Conservation (phyloP, 2,113 vertebrate genomes). For the Leuciscus idus region DNA sequence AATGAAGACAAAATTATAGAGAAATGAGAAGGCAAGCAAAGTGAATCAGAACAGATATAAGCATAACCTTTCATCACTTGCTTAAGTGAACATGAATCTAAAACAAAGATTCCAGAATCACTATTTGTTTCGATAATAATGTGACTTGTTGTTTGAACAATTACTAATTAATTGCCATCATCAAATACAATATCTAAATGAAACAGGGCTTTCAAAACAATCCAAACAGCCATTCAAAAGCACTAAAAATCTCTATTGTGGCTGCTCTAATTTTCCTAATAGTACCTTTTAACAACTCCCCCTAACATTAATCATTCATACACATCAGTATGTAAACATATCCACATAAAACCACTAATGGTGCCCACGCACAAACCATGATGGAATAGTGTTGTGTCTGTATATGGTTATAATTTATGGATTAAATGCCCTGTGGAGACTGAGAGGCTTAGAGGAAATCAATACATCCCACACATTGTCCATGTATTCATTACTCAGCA, state of each 20-base stretch:
- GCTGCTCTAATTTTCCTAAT: background rate
- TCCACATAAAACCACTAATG: slow-evolving; percentile 15
- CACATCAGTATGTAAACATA: slow-evolving; percentile 8
- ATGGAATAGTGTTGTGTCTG: slow-evolving; percentile 3
- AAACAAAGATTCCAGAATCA: background rate
- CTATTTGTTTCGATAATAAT: background rate
- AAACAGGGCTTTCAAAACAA: background rate
- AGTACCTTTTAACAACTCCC: background rate
- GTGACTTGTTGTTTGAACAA: background rate
- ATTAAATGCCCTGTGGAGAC: slow-evolving; percentile 13
- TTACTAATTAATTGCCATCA: background rate
- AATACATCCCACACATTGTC: slow-evolving; percentile 40
- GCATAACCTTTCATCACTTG: background rate
- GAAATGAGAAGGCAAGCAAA: background rate
- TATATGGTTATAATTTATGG: slow-evolving; percentile 27
- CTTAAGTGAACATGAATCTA: background rate
- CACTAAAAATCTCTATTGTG: background rate
- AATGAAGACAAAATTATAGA: background rate
- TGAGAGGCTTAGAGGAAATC: slow-evolving; percentile 54
- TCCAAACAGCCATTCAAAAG: background rate
- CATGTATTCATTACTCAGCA: slow-evolving; percentile 35
- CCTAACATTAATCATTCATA: background rate
- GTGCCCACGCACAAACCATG: background rate
- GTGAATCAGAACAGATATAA: background rate
- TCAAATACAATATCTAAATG: background rate